phyloP scores from a whole-genome alignment of 2,113 vertebrate genomes.

The Oncorhynchus tshawytscha region DNA sequence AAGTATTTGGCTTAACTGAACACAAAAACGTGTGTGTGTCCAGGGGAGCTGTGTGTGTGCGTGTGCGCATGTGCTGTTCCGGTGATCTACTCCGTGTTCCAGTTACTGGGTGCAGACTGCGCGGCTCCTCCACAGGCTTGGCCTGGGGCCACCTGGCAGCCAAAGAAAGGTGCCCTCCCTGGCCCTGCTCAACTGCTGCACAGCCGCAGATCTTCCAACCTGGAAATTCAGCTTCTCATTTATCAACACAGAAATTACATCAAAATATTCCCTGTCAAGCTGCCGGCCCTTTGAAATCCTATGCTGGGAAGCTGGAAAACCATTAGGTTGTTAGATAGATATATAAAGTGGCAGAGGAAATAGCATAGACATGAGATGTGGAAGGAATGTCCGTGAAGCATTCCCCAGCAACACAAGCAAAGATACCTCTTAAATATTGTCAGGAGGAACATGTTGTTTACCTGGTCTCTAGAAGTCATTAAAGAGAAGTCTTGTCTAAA shows the following conservation, averaged over 20 bases:
- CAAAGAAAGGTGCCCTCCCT: constrained; percentile 81
- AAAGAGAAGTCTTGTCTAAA: constrained; percentile 59
- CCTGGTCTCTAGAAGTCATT: constrained; percentile 53
- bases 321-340: constrained; percentile 68
- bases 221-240: constrained; percentile 76
- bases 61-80: constrained; percentile 15
- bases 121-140: constrained; percentile 74
- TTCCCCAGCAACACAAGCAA: constrained; percentile 47
- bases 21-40: constrained; percentile 3
- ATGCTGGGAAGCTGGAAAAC: constrained; percentile 55
- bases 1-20: constrained; percentile 30
- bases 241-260: constrained; percentile 76
- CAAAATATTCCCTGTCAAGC: constrained; percentile 70
- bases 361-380: constrained; percentile 58
- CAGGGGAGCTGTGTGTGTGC: background rate
- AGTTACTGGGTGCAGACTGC: constrained; percentile 78
- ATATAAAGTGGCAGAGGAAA: constrained; percentile 67
- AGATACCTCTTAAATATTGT: constrained; percentile 66
- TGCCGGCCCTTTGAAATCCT: constrained; percentile 61
- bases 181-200: constrained; percentile 69
- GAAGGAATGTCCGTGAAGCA: constrained; percentile 66
- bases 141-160: constrained; percentile 75
- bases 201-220: constrained; percentile 69
- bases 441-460: constrained; percentile 54
- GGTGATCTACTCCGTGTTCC: constrained; percentile 64